Percentiles rank a stretch among this genome's conserved stretches.
phyloP scores from a whole-genome alignment of 2,113 vertebrate genomes.

The Ochotona princeps region DNA sequence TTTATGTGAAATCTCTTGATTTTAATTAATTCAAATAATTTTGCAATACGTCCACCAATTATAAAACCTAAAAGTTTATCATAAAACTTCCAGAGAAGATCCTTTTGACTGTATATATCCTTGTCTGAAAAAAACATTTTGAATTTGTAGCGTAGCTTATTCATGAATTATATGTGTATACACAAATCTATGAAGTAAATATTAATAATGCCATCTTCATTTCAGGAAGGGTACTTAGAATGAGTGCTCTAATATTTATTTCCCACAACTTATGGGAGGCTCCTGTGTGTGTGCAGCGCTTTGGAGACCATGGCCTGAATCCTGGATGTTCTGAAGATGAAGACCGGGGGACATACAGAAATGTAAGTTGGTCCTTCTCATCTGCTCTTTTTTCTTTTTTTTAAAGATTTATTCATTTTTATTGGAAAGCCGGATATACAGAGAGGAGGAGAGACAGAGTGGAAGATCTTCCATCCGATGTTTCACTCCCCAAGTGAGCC shows the following conservation, averaged over 20 bases:
- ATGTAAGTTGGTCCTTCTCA: background rate
- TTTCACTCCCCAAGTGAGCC: no score
- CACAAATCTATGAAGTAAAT: background rate
- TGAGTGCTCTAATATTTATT: background rate
- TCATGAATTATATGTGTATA: background rate
- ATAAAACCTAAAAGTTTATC: background rate
- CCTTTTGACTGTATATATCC: background rate
- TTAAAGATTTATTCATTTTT: no score
- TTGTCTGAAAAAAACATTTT: background rate
- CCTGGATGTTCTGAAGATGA: background rate
- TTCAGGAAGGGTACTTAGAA: constrained; percentile 4
- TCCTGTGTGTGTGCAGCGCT: rapidly evolving
- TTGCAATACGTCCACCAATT: background rate
- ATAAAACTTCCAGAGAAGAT: background rate
- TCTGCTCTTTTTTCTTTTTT: background rate
- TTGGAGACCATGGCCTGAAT: background rate
- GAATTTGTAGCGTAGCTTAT: background rate
- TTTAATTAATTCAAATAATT: background rate
- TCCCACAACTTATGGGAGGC: no score
- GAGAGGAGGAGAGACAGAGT: no score
- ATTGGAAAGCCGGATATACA: no score
- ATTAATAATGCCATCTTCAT: background rate
- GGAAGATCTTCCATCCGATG: no score
- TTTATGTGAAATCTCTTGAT: constrained; percentile 24
- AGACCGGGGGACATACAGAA: background rate